Evolutionary conservation across 2,888 invertebrate genomes (phyloP), one percentile per base, ranked within the genome.

Genomic region (Noctua pronuba): DNA sequence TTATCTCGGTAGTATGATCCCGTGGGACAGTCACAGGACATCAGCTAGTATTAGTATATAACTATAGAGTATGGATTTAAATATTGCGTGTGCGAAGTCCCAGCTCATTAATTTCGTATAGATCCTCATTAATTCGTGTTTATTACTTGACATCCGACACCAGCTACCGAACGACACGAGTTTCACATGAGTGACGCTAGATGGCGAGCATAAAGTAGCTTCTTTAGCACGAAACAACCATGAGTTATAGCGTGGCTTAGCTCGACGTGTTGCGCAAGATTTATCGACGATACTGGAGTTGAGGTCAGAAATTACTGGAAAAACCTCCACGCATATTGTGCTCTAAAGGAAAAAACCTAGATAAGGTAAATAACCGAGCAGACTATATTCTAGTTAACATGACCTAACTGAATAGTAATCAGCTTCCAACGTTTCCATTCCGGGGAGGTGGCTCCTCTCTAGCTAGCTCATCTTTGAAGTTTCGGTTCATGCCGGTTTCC

Each of bases 111-210:
- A 69, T 81, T 69, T 24, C 16, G 7, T 18, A 65, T 81, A 69
- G 58, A 44, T 75, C 46, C 24, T 69, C 49, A 69, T 65, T 75
- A 75, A 81, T 75, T 28, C 68, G 41, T 65, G 24, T 80, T 81
- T 65, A 80, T 46, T 6, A 18, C 41, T 21, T 13, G 49, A 31
- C 24, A 28, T 24, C 52, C 46, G 58, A 49, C n/a, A 49, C 38
- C 24, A 41, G 21, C 18, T 64, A 44, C 44, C 52, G 35, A 64
- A 69, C 64, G 68, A 75, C 41, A 28, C 68, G 38, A 41, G 28
- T 28, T 11, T 18, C 18, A 38, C n/a, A 35, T 49, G 58, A 81
- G 64, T 58, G 81, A 65, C 49, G 28, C 35, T 24, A 44, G 76
- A 52, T 35, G 76, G 31, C 21, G 11, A 35, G 6, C 55, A 35